Evolutionary conservation across 2,113 vertebrate species (phyloP).

Genomic region (Pantherophis guttatus): DNA sequence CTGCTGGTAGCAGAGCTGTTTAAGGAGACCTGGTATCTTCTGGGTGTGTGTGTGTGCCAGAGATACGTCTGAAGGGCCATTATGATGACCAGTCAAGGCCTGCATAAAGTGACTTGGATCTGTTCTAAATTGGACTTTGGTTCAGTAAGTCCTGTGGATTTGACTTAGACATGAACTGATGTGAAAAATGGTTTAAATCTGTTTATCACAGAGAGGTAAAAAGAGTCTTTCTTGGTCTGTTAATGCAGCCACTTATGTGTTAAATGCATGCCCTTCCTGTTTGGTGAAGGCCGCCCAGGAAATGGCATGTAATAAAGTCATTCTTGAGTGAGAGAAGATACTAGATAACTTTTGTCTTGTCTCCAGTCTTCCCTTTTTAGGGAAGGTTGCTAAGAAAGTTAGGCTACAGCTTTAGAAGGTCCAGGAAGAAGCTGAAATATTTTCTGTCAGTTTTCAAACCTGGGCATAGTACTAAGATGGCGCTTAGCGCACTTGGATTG

Average conservation of each 20-base stretch:
- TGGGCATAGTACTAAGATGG: neutral
- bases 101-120: neutral
- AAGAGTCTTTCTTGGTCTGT: neutral
- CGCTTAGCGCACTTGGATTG: neutral
- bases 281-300: neutral
- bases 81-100: neutral
- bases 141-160: neutral
- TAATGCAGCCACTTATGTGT: neutral
- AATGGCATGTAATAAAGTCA: neutral
- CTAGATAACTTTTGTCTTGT: neutral
- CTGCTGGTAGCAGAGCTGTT: neutral
- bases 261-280: neutral
- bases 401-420: neutral
- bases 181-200: neutral
- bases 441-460: neutral
- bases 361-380: neutral
- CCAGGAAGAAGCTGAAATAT: neutral
- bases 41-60: neutral
- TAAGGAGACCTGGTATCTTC: neutral
- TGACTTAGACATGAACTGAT: neutral
- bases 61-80: neutral
- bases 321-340: neutral
- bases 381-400: neutral
- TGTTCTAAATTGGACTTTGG: neutral
- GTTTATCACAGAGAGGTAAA: neutral